Conservation (phyloP, 1,140 invertebrate species). For the Pogonomyrmex californicus region DNA sequence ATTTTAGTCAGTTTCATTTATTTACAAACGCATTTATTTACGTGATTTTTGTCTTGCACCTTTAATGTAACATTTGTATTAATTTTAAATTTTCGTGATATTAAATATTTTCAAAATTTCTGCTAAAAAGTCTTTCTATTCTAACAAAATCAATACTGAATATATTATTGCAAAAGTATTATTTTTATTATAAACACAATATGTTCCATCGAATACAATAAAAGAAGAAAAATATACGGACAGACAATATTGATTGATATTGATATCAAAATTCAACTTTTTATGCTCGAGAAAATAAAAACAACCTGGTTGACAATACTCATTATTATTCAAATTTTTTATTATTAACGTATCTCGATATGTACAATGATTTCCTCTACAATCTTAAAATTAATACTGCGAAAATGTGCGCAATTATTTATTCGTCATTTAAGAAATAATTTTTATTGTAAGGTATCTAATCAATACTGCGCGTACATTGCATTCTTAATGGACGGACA, state of each 20-base stretch:
- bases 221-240: not conserved
- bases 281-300: not conserved
- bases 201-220: conserved; percentile 2
- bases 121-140: not conserved
- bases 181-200: conserved; percentile 16
- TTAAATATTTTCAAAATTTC: not conserved
- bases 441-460: not conserved
- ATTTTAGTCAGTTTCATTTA: no score
- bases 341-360: not conserved
- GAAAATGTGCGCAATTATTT: not conserved
- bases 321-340: not conserved
- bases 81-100: not conserved
- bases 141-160: not conserved
- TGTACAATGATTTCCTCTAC: not conserved
- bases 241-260: not conserved
- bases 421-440: not conserved
- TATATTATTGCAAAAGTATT: not conserved
- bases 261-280: conserved; percentile 14
- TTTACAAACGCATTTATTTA: not conserved
- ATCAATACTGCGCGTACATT: not conserved
- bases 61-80: conserved; percentile 12
- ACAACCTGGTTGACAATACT: not conserved
- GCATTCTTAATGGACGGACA: not conserved
- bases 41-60: not conserved
- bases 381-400: not conserved